Percentiles rank a stretch among this genome's conserved stretches.
These are phyloP conservation scores for Eidolon dupreanum DNA, from an alignment of 2,797 vertebrate species.

Conservation along the genomic window DNA sequence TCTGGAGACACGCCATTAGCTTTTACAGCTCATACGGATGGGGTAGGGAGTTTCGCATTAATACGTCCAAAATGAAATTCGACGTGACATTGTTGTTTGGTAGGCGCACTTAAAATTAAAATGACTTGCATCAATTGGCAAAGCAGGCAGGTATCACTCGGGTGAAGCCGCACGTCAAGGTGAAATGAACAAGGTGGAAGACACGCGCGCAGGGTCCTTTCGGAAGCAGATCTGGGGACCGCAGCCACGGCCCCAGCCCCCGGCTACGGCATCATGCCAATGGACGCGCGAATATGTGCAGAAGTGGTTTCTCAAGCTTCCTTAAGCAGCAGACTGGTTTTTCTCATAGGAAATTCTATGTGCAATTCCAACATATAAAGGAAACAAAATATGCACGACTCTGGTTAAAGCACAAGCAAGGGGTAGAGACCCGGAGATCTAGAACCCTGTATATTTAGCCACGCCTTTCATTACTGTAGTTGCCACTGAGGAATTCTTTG, in stretches of 20 bases:
- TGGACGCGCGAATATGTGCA: background rate
- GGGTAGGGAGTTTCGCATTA: slow-evolving; percentile 42
- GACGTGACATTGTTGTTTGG: background rate
- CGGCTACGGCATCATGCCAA: background rate
- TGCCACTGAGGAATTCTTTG: background rate
- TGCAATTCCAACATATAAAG: slow-evolving; percentile 19
- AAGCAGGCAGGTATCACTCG: slow-evolving; percentile 13
- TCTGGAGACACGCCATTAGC: background rate
- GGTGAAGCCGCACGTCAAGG: slow-evolving; percentile 1
- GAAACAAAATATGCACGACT: background rate
- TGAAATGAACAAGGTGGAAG: background rate
- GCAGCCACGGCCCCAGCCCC: background rate
- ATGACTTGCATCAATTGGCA: slow-evolving; percentile 16
- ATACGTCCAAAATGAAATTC: slow-evolving; percentile 37
- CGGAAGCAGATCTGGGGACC: background rate
- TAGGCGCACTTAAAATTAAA: slow-evolving; percentile 45
- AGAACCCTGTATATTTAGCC: background rate
- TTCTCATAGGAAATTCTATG: slow-evolving; percentile 30
- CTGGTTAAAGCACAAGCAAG: background rate
- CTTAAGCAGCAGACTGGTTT: background rate
- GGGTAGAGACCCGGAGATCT: background rate
- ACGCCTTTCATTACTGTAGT: background rate
- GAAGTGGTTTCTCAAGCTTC: slow-evolving; percentile 40
- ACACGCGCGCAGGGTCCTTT: too few relatives aligned
- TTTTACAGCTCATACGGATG: background rate